Conservation (phyloP, 1,140 invertebrate species). For the Leptonema lineaticorne region DNA sequence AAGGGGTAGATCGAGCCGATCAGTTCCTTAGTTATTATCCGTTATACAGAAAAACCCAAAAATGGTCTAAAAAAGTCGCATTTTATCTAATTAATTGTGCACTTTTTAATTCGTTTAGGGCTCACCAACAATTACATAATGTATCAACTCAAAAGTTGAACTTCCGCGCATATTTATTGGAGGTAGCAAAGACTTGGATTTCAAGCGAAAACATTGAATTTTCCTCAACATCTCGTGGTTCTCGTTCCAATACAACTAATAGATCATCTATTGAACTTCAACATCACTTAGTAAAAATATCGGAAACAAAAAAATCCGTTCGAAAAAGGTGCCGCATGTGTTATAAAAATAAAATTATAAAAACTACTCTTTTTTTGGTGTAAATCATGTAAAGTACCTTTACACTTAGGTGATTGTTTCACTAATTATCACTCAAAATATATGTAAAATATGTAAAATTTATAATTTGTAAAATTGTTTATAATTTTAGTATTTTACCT, state of each 20-base stretch:
- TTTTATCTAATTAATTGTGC: constrained; percentile 34
- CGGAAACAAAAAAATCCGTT: not conserved
- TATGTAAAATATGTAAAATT: not conserved
- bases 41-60: constrained; percentile 26
- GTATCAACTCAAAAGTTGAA: not conserved
- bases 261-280: no score
- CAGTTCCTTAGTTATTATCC: constrained; percentile 31
- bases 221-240: not conserved
- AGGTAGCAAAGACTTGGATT: not conserved
- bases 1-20: constrained; percentile 32
- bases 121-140: not conserved
- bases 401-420: not conserved
- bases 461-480: not conserved
- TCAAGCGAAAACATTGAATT: not conserved
- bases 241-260: not conserved
- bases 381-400: not conserved
- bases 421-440: not conserved
- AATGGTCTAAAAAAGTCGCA: constrained; percentile 32
- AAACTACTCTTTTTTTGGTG: not conserved
- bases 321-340: not conserved
- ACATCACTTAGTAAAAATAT: not conserved
- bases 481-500: not conserved
- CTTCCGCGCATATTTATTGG: not conserved
- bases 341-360: not conserved
- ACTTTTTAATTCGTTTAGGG: constrained; percentile 30